phyloP scores from a whole-genome alignment of 2,888 invertebrate species.

The Notodonta ziczac region DNA sequence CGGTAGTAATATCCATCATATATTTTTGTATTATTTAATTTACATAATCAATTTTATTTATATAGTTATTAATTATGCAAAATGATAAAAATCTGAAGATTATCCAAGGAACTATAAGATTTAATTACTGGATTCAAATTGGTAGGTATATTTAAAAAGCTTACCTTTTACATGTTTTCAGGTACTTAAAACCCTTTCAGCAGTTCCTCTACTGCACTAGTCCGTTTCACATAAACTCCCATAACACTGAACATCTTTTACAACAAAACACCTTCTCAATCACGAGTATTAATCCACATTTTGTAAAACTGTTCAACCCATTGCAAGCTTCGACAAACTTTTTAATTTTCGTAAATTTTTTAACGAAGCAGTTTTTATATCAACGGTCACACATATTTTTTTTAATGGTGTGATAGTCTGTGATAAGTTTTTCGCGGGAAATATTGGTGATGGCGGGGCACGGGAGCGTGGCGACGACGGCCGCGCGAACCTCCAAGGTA shows the following conservation, averaged over 20 bases:
- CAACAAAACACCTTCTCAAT: constrained; percentile 16
- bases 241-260: constrained; percentile 30
- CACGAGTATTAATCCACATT: constrained; percentile 11
- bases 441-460: constrained; percentile 43
- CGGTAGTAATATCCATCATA: no score
- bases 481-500: constrained; percentile 63
- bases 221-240: constrained; percentile 30
- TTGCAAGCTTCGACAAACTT: constrained; percentile 12
- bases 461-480: constrained; percentile 50
- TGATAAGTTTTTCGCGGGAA: constrained; percentile 74
- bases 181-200: constrained; percentile 8
- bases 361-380: constrained; percentile 11
- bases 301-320: constrained; percentile 21
- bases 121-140: no score
- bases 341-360: constrained; percentile 19
- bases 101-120: no score
- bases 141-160: constrained; percentile 8
- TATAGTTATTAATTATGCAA: no score
- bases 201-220: constrained; percentile 18
- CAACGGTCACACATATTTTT: constrained; percentile 25
- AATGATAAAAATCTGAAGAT: no score
- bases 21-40: no score
- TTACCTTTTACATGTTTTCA: constrained; percentile 24
- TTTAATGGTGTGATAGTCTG: constrained; percentile 28
- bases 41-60: no score